Evolutionary conservation across 2,888 invertebrate genomes (phyloP), one percentile per base, ranked within the genome.

Genomic region (Unio pictorum): DNA sequence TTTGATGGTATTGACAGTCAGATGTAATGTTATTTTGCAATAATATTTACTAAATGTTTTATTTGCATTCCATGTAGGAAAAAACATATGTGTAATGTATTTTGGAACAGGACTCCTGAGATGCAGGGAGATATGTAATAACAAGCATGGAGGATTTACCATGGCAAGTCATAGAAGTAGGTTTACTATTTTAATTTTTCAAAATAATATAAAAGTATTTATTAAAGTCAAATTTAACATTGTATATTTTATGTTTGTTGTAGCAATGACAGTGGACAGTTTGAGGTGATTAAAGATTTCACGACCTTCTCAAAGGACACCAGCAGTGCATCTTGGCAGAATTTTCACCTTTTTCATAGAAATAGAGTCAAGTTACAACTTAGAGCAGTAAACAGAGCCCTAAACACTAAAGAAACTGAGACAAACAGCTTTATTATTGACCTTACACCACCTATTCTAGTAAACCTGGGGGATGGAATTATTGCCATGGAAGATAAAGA

Each of bases 341-440:
- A 80, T 67, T 75, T 81, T 66, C 77, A 79, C 65, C 73, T 82
- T 17, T 30, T 75, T 28, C 82, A 83, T 65, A 66, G 78, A 18
- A 79, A 80, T 55, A 65, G 67, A 11, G 70, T 83, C 11, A 74
- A 72, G 66, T 64, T 74, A 3, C 67, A 67, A 28, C 58, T 83
- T 8, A 69, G 57, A n/a, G 80, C 74, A 26, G 79, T 75, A 17
- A 83, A 83, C 65, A 72, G 72, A 1, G 83, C 83, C 54, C 69
- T 70, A 1, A 76, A 73, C 54, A 68, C 67, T n/a, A 72, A 72
- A 18, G 30, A 66, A 23, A 65, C 64, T 28, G 58, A 60, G 17
- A 78, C 79, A 7, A 61, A 70, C 30, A 73, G 80, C 17, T 74
- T 79, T 68, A 61, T 79, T 15, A 70, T 83, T 3, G 83, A 83